These are phyloP conservation scores for Percina caprodes DNA, from an alignment of 2,113 vertebrate genomes.

Conservation along the genomic window DNA sequence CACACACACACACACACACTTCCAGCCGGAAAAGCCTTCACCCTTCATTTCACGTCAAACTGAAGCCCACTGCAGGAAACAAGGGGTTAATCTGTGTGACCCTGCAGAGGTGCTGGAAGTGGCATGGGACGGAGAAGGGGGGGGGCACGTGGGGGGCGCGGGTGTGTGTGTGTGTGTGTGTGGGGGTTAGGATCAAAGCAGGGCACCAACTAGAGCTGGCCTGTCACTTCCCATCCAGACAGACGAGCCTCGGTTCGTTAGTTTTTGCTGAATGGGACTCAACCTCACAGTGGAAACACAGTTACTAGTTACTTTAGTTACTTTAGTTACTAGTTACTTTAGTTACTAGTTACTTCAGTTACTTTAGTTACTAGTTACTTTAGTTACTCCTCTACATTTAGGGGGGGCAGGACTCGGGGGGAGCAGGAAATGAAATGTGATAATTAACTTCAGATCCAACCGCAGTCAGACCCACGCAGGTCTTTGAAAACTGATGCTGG, in stretches of 20 bases:
- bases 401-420: too few species aligned
- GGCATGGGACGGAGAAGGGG: conserved; percentile 16
- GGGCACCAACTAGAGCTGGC: conserved; percentile 29
- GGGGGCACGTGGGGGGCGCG: not conserved
- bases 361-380: too few species aligned
- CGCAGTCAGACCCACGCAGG: too few species aligned
- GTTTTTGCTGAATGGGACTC: not conserved
- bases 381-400: too few species aligned
- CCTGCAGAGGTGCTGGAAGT: conserved; percentile 47
- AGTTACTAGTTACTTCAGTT: too few species aligned
- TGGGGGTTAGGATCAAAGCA: conserved; percentile 62
- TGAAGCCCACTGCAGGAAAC: conserved; percentile 56
- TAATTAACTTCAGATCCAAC: too few species aligned
- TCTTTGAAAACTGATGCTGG: too few species aligned
- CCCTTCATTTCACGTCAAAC: conserved; percentile 55
- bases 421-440: too few species aligned
- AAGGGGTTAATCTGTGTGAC: conserved; percentile 67
- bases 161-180: too few species aligned
- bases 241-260: conserved; percentile 42
- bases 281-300: too few species aligned
- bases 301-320: too few species aligned
- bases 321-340: too few species aligned
- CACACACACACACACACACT: not conserved
- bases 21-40: conserved; percentile 42
- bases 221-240: conserved; percentile 59